phyloP scores from a whole-genome alignment of 2,888 invertebrate species.

The Aspidapion aeneum region DNA sequence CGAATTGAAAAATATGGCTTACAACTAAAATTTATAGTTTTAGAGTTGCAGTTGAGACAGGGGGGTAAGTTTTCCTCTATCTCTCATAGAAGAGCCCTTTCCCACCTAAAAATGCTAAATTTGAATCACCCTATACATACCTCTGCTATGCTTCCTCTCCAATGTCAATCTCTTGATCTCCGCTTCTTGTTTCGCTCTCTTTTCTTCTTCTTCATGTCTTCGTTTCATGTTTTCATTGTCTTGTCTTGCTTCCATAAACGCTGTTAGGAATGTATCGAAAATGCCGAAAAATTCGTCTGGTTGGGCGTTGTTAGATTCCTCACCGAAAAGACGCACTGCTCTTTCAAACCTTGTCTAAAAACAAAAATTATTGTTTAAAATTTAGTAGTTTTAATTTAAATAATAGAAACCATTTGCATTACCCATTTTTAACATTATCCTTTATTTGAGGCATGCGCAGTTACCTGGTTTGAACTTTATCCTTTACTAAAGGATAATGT shows the following conservation, averaged over 20 bases:
- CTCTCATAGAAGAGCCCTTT: not conserved
- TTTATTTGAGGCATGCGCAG: too few species aligned
- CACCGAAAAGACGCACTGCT: slow-evolving; percentile 85
- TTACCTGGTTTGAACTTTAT: too few species aligned
- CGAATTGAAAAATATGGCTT: too few species aligned
- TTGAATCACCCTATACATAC: slow-evolving; percentile 11
- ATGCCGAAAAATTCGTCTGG: slow-evolving; percentile 94
- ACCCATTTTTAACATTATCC: too few species aligned
- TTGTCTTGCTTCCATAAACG: slow-evolving; percentile 78
- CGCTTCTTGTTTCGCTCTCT: slow-evolving; percentile 82
- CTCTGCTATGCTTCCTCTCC: slow-evolving; percentile 75
- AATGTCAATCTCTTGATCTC: slow-evolving; percentile 85
- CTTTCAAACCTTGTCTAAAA: slow-evolving; percentile 69
- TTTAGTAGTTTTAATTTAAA: slow-evolving; percentile 10
- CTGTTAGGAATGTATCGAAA: slow-evolving; percentile 81
- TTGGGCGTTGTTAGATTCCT: slow-evolving; percentile 78
- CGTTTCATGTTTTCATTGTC: slow-evolving; percentile 85
- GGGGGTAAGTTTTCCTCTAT: too few species aligned
- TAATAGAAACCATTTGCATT: too few species aligned
- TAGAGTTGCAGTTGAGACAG: too few species aligned
- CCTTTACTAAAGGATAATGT: too few species aligned
- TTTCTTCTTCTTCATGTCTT: slow-evolving; percentile 86
- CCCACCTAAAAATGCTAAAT: not conserved
- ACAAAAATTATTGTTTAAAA: slow-evolving; percentile 1
- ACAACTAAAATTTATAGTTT: too few species aligned